A percentile compares a stretch with the other conserved stretches of the same genome.
Evolutionary conservation across 35 echinoderm and acorn worm species (phyloP).

Genomic region (Holothuria glaberrima): DNA sequence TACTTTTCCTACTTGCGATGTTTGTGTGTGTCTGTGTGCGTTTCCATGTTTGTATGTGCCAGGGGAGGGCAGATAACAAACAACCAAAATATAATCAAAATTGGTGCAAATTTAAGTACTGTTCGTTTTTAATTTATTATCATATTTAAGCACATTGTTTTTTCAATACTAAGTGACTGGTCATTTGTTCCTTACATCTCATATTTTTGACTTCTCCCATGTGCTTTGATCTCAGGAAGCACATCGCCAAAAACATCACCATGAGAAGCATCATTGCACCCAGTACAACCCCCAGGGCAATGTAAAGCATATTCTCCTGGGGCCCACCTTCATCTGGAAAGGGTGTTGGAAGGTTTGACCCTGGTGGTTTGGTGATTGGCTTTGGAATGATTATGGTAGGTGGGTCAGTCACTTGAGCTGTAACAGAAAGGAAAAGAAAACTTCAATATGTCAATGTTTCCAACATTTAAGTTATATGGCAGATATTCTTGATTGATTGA

Average conservation of each 20-base stretch:
- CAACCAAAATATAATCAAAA: too few relatives aligned
- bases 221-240: constrained; percentile 88
- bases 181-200: constrained; percentile 22
- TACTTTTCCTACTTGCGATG: too few relatives aligned
- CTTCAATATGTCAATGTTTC: too few relatives aligned
- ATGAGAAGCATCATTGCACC: constrained; percentile 86
- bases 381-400: constrained; percentile 66
- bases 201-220: constrained; percentile 61
- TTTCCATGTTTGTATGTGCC: too few relatives aligned
- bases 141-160: too few relatives aligned
- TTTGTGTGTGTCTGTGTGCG: too few relatives aligned
- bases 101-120: too few relatives aligned
- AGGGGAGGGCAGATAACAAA: too few relatives aligned
- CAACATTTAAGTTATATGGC: too few relatives aligned
- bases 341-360: constrained; percentile 25
- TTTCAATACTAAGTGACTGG: too few relatives aligned
- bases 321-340: constrained; percentile 17
- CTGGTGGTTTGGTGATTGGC: neutral
- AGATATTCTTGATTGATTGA: too few relatives aligned
- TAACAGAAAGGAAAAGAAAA: neutral
- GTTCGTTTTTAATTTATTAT: too few relatives aligned
- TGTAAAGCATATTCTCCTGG: constrained; percentile 80
- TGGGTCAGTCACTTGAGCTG: constrained; percentile 66
- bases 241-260: constrained; percentile 92
- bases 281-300: constrained; percentile 84